Evolutionary conservation across 2,888 invertebrate species (phyloP).

Genomic region (Epistrophe eligans): DNA sequence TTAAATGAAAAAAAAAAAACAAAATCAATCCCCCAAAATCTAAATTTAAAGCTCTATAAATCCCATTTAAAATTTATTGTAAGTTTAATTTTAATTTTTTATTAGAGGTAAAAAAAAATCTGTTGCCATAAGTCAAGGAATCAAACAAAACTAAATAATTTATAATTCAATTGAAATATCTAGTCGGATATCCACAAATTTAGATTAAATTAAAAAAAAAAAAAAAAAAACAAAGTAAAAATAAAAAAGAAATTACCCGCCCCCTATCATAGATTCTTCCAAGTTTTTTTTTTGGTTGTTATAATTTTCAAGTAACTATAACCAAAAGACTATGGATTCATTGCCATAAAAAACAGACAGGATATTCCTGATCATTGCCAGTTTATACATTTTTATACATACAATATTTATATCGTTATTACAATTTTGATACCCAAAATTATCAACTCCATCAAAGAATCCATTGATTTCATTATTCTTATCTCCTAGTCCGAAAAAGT

Average conservation of each 20-base stretch:
- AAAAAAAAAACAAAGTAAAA: constrained; percentile 14
- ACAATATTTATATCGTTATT: constrained; percentile 57
- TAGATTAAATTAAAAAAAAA: constrained; percentile 54
- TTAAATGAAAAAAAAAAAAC: background rate
- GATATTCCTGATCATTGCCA: constrained; percentile 73
- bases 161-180: constrained; percentile 59
- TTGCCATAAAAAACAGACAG: constrained; percentile 73
- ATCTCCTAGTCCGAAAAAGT: background rate
- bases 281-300: constrained; percentile 45
- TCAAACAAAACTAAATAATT: constrained; percentile 60
- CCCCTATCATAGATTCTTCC: constrained; percentile 69
- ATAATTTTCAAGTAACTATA: constrained; percentile 38
- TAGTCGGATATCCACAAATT: constrained; percentile 73
- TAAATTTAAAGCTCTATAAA: constrained; percentile 45
- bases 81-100: constrained; percentile 52
- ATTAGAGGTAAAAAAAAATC: constrained; percentile 60
- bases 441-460: constrained; percentile 5
- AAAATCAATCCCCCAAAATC: constrained; percentile 39
- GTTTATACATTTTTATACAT: constrained; percentile 67
- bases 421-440: constrained; percentile 67
- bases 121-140: constrained; percentile 71
- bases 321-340: constrained; percentile 69
- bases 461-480: background rate
- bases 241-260: constrained; percentile 31
- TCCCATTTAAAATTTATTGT: constrained; percentile 46